These are phyloP conservation scores for Synergus itoensis DNA, from an alignment of 2,888 invertebrate genomes.

Conservation along the genomic window DNA sequence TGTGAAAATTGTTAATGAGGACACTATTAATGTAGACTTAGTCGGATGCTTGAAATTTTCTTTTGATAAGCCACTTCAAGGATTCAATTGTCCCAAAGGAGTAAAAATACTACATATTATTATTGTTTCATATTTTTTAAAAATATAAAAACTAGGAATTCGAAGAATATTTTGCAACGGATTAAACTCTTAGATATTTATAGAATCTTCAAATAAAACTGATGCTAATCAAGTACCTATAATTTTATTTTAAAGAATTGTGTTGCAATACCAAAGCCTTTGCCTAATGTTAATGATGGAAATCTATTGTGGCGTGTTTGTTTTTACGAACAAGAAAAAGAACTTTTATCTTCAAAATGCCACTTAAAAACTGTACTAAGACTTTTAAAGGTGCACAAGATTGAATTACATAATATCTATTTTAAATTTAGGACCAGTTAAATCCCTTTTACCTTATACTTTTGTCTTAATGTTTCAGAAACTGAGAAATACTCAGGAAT, in stretches of 20 bases:
- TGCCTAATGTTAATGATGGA: constrained; percentile 46
- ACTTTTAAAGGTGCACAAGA: constrained; percentile 62
- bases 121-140: background rate
- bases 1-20: background rate
- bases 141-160: background rate
- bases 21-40: constrained; percentile 42
- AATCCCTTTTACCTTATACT: background rate
- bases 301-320: constrained; percentile 80
- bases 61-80: constrained; percentile 12
- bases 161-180: too few relatives aligned
- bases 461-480: constrained; percentile 73
- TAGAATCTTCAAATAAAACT: too few relatives aligned
- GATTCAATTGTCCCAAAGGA: constrained; percentile 11
- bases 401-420: background rate
- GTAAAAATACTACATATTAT: background rate
- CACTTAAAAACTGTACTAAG: constrained; percentile 62
- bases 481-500: constrained; percentile 78
- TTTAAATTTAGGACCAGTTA: background rate
- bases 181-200: too few relatives aligned
- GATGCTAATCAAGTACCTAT: background rate
- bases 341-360: constrained; percentile 73
- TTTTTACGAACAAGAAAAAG: constrained; percentile 80
- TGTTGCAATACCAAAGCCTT: constrained; percentile 79
- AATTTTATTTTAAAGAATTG: constrained; percentile 65
- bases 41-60: constrained; percentile 44